These are phyloP conservation scores for Acronicta aceris DNA, from an alignment of 2,888 invertebrate genomes.

Conservation along the genomic window DNA sequence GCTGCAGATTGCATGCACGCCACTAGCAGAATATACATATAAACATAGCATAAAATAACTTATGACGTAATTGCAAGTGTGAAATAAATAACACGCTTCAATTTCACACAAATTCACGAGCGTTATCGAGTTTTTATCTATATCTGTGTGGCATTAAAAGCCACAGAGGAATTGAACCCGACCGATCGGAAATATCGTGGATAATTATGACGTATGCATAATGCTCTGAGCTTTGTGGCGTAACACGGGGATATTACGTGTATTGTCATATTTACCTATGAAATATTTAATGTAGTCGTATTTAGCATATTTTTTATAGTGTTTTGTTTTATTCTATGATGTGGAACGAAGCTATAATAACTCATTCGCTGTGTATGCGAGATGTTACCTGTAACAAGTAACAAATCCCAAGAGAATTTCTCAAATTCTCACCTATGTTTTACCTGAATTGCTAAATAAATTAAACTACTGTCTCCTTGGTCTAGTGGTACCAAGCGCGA, in stretches of 20 bases:
- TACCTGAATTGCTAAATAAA: too few relatives aligned
- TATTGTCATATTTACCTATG: constrained; percentile 8
- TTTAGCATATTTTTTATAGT: neutral
- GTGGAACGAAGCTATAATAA: too few relatives aligned
- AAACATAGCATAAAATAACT: neutral
- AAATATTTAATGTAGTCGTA: too few relatives aligned
- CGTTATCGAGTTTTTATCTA: constrained; percentile 29
- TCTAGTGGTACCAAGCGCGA: too few relatives aligned
- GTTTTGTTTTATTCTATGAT: neutral
- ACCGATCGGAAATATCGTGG: constrained; percentile 34
- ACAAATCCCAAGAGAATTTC: too few relatives aligned
- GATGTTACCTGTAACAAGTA: too few relatives aligned
- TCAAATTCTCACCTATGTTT: too few relatives aligned
- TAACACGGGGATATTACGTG: constrained; percentile 13
- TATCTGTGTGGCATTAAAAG: constrained; percentile 26
- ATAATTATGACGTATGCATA: constrained; percentile 51
- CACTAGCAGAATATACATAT: too few relatives aligned
- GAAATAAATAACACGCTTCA: neutral
- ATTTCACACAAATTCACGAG: constrained; percentile 5
- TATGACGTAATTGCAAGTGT: neutral
- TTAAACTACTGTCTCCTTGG: too few relatives aligned
- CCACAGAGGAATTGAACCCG: constrained; percentile 32
- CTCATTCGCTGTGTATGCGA: too few relatives aligned
- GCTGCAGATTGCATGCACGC: too few relatives aligned
- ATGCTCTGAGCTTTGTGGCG: constrained; percentile 17